Evolutionary conservation across 2,113 vertebrate species (phyloP).

Genomic region (Thermophis baileyi): DNA sequence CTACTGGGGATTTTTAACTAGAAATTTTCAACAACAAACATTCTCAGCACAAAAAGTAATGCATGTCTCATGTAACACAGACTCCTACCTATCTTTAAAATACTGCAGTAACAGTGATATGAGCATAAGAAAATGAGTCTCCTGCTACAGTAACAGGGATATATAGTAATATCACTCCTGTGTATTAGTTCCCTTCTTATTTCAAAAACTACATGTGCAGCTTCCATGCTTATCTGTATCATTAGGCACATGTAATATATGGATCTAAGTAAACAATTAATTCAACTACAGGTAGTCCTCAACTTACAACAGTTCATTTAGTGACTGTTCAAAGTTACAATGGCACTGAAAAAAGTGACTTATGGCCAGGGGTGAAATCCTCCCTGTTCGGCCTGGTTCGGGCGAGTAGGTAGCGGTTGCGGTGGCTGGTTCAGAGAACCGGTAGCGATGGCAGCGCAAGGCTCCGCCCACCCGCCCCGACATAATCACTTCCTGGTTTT

Average conservation of each 20-base stretch:
- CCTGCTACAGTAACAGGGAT: neutral
- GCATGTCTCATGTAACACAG: neutral
- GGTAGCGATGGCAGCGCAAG: no score
- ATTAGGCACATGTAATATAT: neutral
- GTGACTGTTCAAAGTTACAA: no score
- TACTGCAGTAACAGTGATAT: neutral
- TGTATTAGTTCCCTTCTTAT: neutral
- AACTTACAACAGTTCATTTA: neutral
- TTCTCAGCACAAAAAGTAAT: neutral
- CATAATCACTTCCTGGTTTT: no score
- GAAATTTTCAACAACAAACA: neutral
- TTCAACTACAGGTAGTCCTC: neutral
- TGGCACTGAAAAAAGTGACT: no score
- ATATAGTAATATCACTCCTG: neutral
- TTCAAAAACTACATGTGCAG: neutral
- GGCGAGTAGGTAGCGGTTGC: no score
- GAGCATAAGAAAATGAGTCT: neutral
- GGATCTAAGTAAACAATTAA: neutral
- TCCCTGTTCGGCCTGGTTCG: no score
- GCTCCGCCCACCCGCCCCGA: no score
- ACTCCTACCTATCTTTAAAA: neutral
- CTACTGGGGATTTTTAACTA: neutral
- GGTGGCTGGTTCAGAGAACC: no score
- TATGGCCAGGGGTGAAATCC: no score
- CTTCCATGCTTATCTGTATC: neutral